Percentiles rank a stretch among this genome's conserved stretches.
These are phyloP conservation scores for Venusia cambrica DNA, from an alignment of 2,888 invertebrate species.

Conservation along the genomic window DNA sequence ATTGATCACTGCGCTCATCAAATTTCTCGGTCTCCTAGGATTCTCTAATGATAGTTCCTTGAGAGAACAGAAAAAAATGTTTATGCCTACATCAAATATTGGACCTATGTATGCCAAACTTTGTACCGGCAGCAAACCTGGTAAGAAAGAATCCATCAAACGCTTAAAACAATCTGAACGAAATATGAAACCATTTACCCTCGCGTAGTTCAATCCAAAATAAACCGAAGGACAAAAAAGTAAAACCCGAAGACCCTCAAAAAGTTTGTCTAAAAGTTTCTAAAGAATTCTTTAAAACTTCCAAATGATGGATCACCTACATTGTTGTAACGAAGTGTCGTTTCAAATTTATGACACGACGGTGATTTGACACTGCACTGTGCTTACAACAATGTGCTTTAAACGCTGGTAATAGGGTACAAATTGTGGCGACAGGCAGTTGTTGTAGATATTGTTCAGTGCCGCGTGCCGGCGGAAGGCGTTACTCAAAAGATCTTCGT, in stretches of 20 bases:
- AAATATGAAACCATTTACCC: no score
- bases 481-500: conserved; percentile 7
- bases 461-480: conserved; percentile 6
- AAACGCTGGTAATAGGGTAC: conserved; percentile 7
- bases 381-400: conserved; percentile 11
- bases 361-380: conserved; percentile 24
- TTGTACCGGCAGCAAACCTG: no score
- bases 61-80: no score
- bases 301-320: conserved; percentile 25
- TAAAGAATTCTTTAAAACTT: conserved; percentile 11
- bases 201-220: not conserved
- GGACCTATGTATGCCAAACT: no score
- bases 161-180: no score
- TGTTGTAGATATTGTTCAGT: conserved; percentile 9
- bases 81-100: no score
- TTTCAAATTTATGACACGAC: conserved; percentile 29
- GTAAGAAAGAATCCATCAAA: no score
- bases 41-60: no score
- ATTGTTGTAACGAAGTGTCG: conserved; percentile 29
- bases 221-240: conserved; percentile 1
- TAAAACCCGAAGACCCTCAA: conserved; percentile 5
- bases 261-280: conserved; percentile 4
- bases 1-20: no score
- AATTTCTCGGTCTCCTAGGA: no score
- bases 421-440: conserved; percentile 3